Conservation (phyloP, 2,113 vertebrate species). For the Saguinus imperator region DNA sequence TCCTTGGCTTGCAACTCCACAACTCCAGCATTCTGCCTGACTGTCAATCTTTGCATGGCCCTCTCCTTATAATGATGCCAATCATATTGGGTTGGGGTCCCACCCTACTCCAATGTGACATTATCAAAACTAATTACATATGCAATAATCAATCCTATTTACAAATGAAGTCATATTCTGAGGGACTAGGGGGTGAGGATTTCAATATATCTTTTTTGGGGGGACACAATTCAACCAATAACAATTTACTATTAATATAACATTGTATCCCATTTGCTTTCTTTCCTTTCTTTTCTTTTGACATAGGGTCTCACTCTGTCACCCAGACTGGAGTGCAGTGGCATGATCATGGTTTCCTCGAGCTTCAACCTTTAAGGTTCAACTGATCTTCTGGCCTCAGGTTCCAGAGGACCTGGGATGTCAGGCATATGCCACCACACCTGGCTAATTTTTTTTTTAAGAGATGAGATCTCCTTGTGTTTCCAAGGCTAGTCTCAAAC, state of each 20-base stretch:
- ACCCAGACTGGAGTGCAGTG: too few species aligned
- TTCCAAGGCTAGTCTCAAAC: too few species aligned
- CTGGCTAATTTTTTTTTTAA: too few species aligned
- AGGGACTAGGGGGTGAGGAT: background rate
- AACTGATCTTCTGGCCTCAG: too few species aligned
- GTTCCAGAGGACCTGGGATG: too few species aligned
- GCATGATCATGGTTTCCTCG: too few species aligned
- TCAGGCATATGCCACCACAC: too few species aligned
- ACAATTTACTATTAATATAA: background rate
- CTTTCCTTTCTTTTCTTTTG: too few species aligned
- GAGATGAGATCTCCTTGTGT: too few species aligned
- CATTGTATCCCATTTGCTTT: background rate
- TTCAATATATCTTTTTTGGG: background rate
- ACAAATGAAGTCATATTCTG: background rate
- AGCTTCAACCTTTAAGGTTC: too few species aligned
- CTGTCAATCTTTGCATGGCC: background rate
- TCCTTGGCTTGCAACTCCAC: background rate
- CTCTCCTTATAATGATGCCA: background rate
- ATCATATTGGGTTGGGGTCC: background rate
- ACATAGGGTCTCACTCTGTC: too few species aligned
- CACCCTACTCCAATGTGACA: background rate
- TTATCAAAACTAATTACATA: background rate
- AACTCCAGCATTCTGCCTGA: background rate
- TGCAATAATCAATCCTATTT: background rate
- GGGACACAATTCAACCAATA: background rate